phyloP scores from a whole-genome alignment of 2,113 vertebrate genomes.

The Miniopterus natalensis region DNA sequence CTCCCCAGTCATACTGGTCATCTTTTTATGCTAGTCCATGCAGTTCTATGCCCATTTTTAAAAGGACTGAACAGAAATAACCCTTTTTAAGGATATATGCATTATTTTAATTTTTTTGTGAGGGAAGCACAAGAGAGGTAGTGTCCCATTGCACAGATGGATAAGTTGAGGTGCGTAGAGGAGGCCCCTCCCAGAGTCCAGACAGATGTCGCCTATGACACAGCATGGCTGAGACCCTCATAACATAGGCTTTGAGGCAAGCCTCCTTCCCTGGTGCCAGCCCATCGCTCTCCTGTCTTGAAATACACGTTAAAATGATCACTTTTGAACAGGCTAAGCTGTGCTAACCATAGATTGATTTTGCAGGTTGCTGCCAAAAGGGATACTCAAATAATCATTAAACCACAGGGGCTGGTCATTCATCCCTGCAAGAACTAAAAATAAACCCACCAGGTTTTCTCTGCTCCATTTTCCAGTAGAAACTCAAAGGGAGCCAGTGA shows the following conservation, averaged over 20 bases:
- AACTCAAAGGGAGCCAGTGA: not conserved
- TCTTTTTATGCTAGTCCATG: not conserved
- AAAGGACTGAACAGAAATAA: not conserved
- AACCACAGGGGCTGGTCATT: constrained; percentile 70
- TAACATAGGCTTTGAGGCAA: not conserved
- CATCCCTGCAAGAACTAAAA: constrained; percentile 52
- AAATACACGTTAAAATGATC: constrained; percentile 1
- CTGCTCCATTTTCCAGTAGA: not conserved
- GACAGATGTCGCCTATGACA: not conserved
- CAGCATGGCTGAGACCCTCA: not conserved
- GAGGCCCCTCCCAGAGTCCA: not conserved
- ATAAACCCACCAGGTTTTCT: constrained; percentile 17
- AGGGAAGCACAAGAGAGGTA: not conserved
- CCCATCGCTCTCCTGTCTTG: not conserved
- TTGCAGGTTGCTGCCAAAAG: constrained; percentile 78
- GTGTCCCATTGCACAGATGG: not conserved
- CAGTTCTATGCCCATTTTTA: not conserved
- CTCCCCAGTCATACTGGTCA: not conserved
- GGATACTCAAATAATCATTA: constrained; percentile 82
- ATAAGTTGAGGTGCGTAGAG: not conserved
- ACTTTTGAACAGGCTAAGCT: constrained; percentile 74
- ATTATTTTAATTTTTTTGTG: not conserved
- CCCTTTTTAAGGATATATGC: not conserved
- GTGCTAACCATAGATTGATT: constrained; percentile 78
- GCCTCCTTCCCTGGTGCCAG: not conserved